Evolutionary conservation across 2,888 invertebrate species (phyloP).

Genomic region (Ennomos fuscantarius): DNA sequence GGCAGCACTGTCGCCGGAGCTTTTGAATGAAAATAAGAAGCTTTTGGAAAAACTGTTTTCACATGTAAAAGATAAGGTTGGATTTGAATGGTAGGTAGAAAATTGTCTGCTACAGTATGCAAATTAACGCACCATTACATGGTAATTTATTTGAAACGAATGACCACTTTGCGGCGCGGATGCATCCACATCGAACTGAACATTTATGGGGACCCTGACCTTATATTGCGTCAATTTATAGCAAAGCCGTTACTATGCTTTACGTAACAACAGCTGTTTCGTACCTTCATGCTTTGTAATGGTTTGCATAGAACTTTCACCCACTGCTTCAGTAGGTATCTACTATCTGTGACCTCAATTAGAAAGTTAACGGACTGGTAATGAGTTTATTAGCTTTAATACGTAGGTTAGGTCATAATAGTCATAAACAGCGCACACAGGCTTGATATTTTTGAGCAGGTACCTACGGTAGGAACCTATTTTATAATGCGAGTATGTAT

Average conservation of each 20-base stretch:
- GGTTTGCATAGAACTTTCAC: slow-evolving; percentile 74
- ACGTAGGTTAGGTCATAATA: slow-evolving; percentile 11
- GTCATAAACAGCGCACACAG: not conserved
- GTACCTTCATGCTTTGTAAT: slow-evolving; percentile 63
- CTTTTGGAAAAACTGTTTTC: slow-evolving; percentile 51
- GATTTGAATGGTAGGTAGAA: slow-evolving; percentile 51
- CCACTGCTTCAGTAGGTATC: slow-evolving; percentile 44
- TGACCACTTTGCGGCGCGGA: slow-evolving; percentile 84
- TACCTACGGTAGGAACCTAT: too few species aligned
- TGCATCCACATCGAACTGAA: slow-evolving; percentile 78
- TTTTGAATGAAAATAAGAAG: slow-evolving; percentile 74
- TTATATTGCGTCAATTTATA: slow-evolving; percentile 83
- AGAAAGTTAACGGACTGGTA: slow-evolving; percentile 47
- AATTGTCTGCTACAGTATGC: slow-evolving; percentile 74
- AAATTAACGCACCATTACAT: slow-evolving; percentile 84
- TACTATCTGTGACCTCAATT: slow-evolving; percentile 38
- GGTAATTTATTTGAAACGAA: slow-evolving; percentile 86
- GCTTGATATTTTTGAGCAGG: not conserved
- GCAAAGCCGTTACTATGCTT: slow-evolving; percentile 76
- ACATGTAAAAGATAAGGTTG: slow-evolving; percentile 50
- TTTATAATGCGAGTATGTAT: too few species aligned
- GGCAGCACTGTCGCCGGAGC: slow-evolving; percentile 62
- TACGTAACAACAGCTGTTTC: slow-evolving; percentile 79
- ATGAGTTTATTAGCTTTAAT: slow-evolving; percentile 40
- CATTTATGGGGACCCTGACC: slow-evolving; percentile 84